Evolutionary conservation across 1,140 invertebrate species (phyloP), one percentile per base, ranked within the genome.

Genomic region (Carcinoscorpius rotundicauda): DNA sequence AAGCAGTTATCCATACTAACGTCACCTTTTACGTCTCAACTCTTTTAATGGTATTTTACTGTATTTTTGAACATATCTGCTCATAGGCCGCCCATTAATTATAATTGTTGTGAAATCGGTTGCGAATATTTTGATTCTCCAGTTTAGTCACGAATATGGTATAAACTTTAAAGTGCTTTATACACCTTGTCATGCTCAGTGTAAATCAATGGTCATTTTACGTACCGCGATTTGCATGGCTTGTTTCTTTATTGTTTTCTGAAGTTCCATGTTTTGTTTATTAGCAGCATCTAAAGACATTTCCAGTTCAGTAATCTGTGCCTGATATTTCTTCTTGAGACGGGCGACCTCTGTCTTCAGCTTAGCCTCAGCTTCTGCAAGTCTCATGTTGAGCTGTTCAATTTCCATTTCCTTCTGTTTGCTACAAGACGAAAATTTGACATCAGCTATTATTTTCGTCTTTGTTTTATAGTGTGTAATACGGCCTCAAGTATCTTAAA

Each of bases 261-360:
- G 94, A 72, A 97, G 82, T 77, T 95, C 90, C 73, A 97, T 87
- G 82, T 98, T 97, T 79, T 86, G 93, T 82, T 96, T 95, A 82
- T 97, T 96, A 78, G 91, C 88, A 68, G 91, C 89, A 79, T 97
- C 93, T 76, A 97, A 82, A 49, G 91, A 91, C 81, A 98, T 86
- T 79, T 98, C 94, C 70, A 97, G 81, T 77, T 98, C 94, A 71
- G 94, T 97, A 79, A 97, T 97, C 74, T 93, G 91, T 73, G 94
- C 91, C 79, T 97, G 92, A 74, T 96, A 80, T 86, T 97, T 97
- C 92, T 98, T 97, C 87, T 97, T 97, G 80, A 97, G 91, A 79
- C 93, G 88, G 64, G 85, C 84, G 5, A 98, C 91, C 79, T 98
- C 94, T 71, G 92, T 89, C 83, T 96, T 96, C 75, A 97, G 81